Percentiles rank a stretch among this genome's conserved stretches.
phyloP scores from a whole-genome alignment of 2,113 vertebrate species.

The Ceyx cyanopectus region DNA sequence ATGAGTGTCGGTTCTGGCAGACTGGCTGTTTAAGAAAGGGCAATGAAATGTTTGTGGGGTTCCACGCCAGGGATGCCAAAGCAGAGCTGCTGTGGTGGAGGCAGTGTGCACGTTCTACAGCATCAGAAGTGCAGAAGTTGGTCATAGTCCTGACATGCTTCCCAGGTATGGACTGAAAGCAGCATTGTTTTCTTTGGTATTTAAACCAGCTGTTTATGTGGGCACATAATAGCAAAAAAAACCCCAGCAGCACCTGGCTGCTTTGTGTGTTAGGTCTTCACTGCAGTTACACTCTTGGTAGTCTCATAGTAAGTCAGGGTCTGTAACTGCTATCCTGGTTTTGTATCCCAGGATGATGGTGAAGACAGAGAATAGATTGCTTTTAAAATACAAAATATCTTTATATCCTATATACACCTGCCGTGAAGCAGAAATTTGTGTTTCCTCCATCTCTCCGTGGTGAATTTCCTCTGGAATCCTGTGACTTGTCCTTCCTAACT shows the following conservation, averaged over 20 bases:
- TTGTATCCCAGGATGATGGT: neutral
- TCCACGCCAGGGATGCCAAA: neutral
- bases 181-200: accelerated
- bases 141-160: neutral
- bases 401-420: neutral
- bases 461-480: neutral
- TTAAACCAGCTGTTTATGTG: neutral
- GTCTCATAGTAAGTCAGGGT: neutral
- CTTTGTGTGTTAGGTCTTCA: neutral
- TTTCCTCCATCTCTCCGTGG: neutral
- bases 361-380: neutral
- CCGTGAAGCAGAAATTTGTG: neutral
- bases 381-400: neutral
- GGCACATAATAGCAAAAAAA: too few relatives aligned
- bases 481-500: neutral
- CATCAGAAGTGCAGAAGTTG: too few relatives aligned
- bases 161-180: neutral
- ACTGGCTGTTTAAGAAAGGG: neutral
- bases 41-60: too few relatives aligned
- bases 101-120: accelerated
- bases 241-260: too few relatives aligned
- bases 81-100: too few relatives aligned
- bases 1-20: neutral
- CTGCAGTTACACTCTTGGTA: neutral
- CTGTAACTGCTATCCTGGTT: neutral